phyloP scores from a whole-genome alignment of 2,113 vertebrate genomes.

The Spizaetus ornatus region DNA sequence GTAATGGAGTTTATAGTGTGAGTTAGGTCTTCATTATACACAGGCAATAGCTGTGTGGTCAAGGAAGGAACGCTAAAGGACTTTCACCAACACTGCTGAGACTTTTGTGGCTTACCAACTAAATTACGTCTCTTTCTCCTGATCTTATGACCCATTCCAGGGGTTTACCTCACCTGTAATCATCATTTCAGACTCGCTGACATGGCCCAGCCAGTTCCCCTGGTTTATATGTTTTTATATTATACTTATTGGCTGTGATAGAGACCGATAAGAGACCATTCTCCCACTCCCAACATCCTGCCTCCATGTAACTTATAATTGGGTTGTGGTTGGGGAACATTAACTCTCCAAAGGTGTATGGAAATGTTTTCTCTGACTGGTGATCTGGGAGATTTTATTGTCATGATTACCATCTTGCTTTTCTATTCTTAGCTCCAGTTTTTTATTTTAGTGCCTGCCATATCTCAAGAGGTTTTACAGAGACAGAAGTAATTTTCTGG shows the following conservation, averaged over 20 bases:
- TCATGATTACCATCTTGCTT: slow-evolving; percentile 30
- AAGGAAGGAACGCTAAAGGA: neutral
- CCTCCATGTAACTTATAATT: neutral
- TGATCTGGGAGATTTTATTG: slow-evolving; percentile 42
- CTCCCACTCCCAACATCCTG: neutral
- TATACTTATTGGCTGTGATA: neutral
- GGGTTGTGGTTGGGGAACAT: slow-evolving; percentile 17
- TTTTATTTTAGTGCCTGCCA: slow-evolving; percentile 24
- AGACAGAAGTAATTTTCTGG: slow-evolving; percentile 44
- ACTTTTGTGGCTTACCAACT: neutral
- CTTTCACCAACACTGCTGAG: neutral
- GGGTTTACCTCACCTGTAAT: neutral
- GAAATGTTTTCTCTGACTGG: slow-evolving; percentile 43
- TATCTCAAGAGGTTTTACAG: slow-evolving; percentile 37
- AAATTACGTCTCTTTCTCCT: neutral
- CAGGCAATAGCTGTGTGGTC: neutral
- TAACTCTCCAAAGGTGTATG: slow-evolving; percentile 17
- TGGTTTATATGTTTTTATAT: neutral
- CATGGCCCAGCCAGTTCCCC: neutral
- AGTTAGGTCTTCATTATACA: neutral
- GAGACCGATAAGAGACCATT: neutral
- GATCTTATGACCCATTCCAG: neutral
- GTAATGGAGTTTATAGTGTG: neutral
- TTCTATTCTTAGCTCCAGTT: slow-evolving; percentile 48
- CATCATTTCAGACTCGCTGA: neutral